Percentiles rank a stretch among this genome's conserved stretches.
phyloP scores from a whole-genome alignment of 2,888 invertebrate genomes.

The Drosophila mimica region DNA sequence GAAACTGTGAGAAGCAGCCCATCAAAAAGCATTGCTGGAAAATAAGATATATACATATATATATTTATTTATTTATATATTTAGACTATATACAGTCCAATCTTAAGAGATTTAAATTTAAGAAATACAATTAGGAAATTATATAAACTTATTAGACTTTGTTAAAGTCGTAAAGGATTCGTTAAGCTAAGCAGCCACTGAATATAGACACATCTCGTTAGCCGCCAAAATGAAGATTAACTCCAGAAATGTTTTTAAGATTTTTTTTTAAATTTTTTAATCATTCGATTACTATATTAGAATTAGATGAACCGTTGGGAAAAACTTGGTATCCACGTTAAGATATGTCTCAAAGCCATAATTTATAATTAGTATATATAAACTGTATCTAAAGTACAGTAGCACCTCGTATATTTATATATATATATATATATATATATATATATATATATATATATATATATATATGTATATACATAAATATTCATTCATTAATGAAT shows the following conservation, averaged over 20 bases:
- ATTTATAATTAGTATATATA: neutral
- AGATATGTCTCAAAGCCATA: neutral
- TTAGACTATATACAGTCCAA: neutral
- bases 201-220: too few relatives aligned
- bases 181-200: neutral
- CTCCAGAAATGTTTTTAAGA: too few relatives aligned
- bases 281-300: neutral
- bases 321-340: neutral
- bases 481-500: neutral
- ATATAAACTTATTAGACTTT: neutral
- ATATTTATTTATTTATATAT: neutral
- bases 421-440: neutral
- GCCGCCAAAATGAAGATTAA: too few relatives aligned
- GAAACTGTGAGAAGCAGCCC: slow-evolving; percentile 1
- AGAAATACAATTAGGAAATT: neutral
- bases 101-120: neutral
- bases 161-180: neutral
- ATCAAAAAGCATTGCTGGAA: neutral
- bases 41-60: too few relatives aligned
- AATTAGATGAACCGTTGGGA: neutral
- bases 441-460: neutral
- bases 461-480: neutral
- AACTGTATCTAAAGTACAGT: neutral
- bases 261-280: neutral
- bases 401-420: neutral